These are phyloP conservation scores for Megalops atlanticus DNA, from an alignment of 2,113 vertebrate genomes.

Conservation along the genomic window DNA sequence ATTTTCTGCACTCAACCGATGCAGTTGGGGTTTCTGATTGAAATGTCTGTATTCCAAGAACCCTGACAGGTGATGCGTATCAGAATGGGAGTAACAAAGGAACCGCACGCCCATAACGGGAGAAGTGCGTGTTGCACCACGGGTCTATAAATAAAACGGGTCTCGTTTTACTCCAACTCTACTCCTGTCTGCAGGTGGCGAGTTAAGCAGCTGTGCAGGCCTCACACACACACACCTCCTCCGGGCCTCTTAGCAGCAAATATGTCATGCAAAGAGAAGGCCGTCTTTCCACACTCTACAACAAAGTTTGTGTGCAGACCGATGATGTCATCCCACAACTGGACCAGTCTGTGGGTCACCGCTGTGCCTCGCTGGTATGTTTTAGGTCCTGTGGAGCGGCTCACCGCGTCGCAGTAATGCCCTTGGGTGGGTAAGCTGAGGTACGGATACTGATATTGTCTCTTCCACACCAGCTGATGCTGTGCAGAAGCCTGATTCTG, in stretches of 20 bases:
- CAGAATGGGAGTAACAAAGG: not conserved
- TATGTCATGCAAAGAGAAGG: conserved; percentile 8
- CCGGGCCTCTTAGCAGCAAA: conserved; percentile 11
- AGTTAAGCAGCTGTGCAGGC: conserved; percentile 45
- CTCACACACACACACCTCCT: conserved; percentile 36
- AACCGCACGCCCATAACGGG: too few species aligned
- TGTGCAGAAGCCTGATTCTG: not conserved
- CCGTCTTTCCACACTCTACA: not conserved
- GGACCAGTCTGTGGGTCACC: not conserved
- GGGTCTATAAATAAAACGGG: not conserved
- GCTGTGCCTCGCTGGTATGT: too few species aligned
- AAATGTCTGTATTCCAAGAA: too few species aligned
- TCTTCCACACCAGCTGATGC: not conserved
- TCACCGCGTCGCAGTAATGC: not conserved
- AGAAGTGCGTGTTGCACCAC: not conserved
- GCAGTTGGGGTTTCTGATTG: too few species aligned
- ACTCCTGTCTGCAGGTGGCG: not conserved
- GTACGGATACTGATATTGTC: conserved; percentile 2
- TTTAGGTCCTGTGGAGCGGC: not conserved
- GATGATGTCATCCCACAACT: not conserved
- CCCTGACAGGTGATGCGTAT: too few species aligned
- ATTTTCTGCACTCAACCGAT: too few species aligned
- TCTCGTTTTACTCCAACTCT: not conserved
- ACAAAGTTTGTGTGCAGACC: not conserved
- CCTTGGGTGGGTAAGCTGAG: conserved; percentile 23